Evolutionary conservation across 35 echinoderm and acorn worm genomes (phyloP).

Genomic region (Nesometra sesokonis): DNA sequence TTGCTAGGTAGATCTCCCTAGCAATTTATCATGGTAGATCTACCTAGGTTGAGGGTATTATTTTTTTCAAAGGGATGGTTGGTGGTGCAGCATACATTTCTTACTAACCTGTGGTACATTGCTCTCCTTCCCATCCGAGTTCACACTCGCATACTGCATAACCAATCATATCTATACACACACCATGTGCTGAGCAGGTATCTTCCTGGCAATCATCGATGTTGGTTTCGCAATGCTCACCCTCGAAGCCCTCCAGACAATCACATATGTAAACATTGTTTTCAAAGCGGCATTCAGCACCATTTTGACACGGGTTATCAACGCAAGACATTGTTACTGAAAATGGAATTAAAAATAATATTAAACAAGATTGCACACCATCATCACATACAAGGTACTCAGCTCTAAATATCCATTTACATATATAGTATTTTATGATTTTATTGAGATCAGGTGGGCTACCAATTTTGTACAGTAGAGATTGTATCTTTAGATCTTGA

Average conservation of each 20-base stretch:
- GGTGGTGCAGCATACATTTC: too few relatives aligned
- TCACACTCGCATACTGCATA: slow-evolving; percentile 37
- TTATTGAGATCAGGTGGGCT: too few relatives aligned
- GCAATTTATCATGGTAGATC: too few relatives aligned
- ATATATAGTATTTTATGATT: too few relatives aligned
- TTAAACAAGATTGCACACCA: too few relatives aligned
- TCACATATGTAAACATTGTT: slow-evolving; percentile 29
- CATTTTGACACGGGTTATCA: slow-evolving; percentile 52
- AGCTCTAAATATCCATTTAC: too few relatives aligned
- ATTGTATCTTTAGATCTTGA: too few relatives aligned
- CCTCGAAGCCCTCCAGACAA: slow-evolving; percentile 36
- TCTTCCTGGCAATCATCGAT: slow-evolving; percentile 41
- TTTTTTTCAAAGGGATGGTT: too few relatives aligned
- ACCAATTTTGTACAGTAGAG: too few relatives aligned
- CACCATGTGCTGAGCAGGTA: slow-evolving; percentile 34
- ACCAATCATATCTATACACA: slow-evolving; percentile 22
- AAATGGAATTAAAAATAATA: background rate
- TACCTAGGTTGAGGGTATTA: too few relatives aligned
- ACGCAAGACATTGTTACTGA: slow-evolving; percentile 34
- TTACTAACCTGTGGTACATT: slow-evolving; percentile 41
- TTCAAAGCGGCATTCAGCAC: slow-evolving; percentile 17
- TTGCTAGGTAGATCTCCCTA: too few relatives aligned
- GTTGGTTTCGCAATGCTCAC: slow-evolving; percentile 56
- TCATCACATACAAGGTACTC: too few relatives aligned
- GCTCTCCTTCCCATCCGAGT: slow-evolving; percentile 26